Evolutionary conservation across 2,888 invertebrate species (phyloP).

Genomic region (Volucella zonaria): DNA sequence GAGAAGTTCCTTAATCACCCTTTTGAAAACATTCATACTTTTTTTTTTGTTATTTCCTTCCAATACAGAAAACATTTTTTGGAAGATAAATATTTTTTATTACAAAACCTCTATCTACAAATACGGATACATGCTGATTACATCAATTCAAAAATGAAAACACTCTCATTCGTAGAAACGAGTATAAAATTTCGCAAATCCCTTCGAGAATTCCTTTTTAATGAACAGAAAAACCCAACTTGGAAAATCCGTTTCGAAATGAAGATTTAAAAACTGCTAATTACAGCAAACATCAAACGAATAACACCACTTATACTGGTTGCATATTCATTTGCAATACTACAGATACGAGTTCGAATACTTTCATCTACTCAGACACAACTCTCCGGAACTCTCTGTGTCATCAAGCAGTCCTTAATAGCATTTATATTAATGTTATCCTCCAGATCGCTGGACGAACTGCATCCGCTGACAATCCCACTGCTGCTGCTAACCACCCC

Average conservation of each 20-base stretch:
- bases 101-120: constrained; percentile 49
- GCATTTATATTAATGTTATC: constrained; percentile 90
- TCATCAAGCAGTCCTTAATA: constrained; percentile 93
- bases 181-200: background rate
- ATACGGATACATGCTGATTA: constrained; percentile 19
- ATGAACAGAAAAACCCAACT: background rate
- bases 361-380: constrained; percentile 87
- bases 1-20: constrained; percentile 1
- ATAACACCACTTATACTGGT: constrained; percentile 34
- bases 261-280: constrained; percentile 43
- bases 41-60: background rate
- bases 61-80: constrained; percentile 14
- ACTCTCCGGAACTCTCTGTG: constrained; percentile 93
- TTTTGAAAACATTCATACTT: background rate
- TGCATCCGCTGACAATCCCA: constrained; percentile 75
- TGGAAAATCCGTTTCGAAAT: constrained; percentile 8
- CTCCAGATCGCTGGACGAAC: constrained; percentile 81
- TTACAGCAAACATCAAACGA: constrained; percentile 37
- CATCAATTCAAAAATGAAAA: constrained; percentile 1
- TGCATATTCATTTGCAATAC: background rate
- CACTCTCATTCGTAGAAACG: background rate
- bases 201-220: background rate
- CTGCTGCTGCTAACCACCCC: constrained; percentile 63
- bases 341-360: background rate
- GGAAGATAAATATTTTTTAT: constrained; percentile 26